Base-by-base conservation (phyloP, 2,113 vertebrate genomes). In the Centrocercus urophasianus region DNA sequence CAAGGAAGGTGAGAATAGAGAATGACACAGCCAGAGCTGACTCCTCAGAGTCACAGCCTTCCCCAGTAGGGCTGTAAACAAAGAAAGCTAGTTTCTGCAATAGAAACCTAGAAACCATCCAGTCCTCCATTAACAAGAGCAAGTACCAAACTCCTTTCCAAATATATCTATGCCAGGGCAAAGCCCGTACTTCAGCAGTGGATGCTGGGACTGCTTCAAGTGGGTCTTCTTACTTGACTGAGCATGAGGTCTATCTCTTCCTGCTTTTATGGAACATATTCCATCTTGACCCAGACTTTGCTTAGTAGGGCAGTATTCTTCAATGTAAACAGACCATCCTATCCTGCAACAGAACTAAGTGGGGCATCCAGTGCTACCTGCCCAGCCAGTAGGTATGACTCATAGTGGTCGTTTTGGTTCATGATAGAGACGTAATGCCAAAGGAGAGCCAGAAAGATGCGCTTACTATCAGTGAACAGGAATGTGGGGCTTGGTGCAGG, bases 251-350 rank as follows among this genome's bases (percentile, higher is more conserved):
- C 30, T 50, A 2, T 7, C 9, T n/a, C 15, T 78, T 61, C 22
- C 36, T 78, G 24, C 27, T 66, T 71, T 50, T 19, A 83, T 48
- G 43, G 20, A 88, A 11, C 8, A 20, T 7, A 84, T 20, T 30
- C 32, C 4, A 12, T n/a, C 18, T 50, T 64, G 32, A 16, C 15
- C 15, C 40, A 18, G 52, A 30, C 63, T 40, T 89, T 87, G 32
- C 20, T 85, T 2, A 1, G 10, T 7, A 69, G 14, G n/a, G 11
- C 52, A 27, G 1, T 22, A 24, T 45, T 72, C 0, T 0, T 36
- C 12, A 18, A 13, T 61, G 6, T 16, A 52, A 38, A 11, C 57
- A 75, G 32, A 57, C 25, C 14, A 50, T 10, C 47, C 30, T 84
- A 32, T 34, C 40, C 47, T 72, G 28, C 24, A 34, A 5, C 20